These are phyloP conservation scores for Hemibagrus wyckioides DNA, from an alignment of 2,113 vertebrate genomes.

Conservation along the genomic window DNA sequence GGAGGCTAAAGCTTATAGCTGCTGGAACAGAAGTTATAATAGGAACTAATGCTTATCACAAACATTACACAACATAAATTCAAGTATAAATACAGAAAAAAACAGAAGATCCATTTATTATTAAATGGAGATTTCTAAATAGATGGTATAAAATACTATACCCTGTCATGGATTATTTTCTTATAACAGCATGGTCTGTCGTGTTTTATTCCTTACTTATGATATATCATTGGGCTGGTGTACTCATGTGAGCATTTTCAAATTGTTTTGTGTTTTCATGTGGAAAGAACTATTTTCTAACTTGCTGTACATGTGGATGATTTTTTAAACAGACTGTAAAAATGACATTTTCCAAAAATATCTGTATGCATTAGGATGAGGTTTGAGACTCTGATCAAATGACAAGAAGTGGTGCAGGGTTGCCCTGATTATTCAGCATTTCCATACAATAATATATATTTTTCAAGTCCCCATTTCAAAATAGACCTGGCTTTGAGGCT, in stretches of 20 bases:
- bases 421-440: slow-evolving; percentile 39
- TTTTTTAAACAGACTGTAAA: neutral
- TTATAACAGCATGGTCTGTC: too few relatives aligned
- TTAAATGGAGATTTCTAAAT: neutral
- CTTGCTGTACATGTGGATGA: neutral
- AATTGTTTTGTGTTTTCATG: too few relatives aligned
- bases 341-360: neutral
- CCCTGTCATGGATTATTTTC: too few relatives aligned
- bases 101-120: neutral
- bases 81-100: neutral
- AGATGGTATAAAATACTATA: too few relatives aligned
- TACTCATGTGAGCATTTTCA: neutral
- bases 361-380: slow-evolving; percentile 10
- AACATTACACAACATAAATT: neutral
- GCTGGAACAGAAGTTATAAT: too few relatives aligned
- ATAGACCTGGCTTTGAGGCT: slow-evolving; percentile 9
- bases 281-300: neutral
- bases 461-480: slow-evolving; percentile 22
- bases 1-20: too few relatives aligned
- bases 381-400: slow-evolving; percentile 52
- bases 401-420: slow-evolving; percentile 17
- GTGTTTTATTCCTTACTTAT: too few relatives aligned
- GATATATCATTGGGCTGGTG: neutral
- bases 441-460: slow-evolving; percentile 42
- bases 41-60: neutral